Conservation (phyloP, 2,888 invertebrate genomes). For the Tiliacea aurago region DNA sequence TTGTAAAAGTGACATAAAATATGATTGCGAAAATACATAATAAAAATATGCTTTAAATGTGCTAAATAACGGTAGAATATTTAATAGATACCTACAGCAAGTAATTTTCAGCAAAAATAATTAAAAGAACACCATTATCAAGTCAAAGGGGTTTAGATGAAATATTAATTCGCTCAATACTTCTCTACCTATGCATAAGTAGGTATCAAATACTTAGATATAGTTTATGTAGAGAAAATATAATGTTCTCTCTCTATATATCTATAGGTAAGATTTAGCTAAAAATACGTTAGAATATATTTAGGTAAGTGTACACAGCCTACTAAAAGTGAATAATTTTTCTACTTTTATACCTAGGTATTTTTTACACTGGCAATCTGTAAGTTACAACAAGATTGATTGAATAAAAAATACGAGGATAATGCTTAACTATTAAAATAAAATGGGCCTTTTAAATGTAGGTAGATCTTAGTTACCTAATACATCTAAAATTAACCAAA, state of each 20-base stretch:
- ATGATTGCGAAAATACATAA: background rate
- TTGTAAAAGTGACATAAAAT: background rate
- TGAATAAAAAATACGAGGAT: background rate
- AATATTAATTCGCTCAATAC: background rate
- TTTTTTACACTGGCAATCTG: slow-evolving; percentile 25
- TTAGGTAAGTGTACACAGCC: background rate
- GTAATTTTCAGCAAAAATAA: background rate
- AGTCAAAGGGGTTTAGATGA: background rate
- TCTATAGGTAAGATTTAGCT: background rate
- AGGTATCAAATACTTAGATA: background rate
- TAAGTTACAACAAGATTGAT: background rate
- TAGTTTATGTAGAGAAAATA: background rate
- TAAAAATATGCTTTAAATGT: background rate
- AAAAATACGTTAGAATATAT: background rate
- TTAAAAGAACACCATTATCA: background rate
- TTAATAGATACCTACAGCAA: background rate
- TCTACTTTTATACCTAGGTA: background rate
- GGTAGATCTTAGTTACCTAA: background rate
- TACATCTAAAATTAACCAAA: background rate
- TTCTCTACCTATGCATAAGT: background rate
- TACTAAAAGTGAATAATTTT: background rate
- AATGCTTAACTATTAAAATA: no score
- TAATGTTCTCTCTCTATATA: background rate
- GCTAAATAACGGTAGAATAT: slow-evolving; percentile 1
- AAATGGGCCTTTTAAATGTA: background rate